phyloP scores from a whole-genome alignment of 2,888 invertebrate genomes.

The Rapana venosa region DNA sequence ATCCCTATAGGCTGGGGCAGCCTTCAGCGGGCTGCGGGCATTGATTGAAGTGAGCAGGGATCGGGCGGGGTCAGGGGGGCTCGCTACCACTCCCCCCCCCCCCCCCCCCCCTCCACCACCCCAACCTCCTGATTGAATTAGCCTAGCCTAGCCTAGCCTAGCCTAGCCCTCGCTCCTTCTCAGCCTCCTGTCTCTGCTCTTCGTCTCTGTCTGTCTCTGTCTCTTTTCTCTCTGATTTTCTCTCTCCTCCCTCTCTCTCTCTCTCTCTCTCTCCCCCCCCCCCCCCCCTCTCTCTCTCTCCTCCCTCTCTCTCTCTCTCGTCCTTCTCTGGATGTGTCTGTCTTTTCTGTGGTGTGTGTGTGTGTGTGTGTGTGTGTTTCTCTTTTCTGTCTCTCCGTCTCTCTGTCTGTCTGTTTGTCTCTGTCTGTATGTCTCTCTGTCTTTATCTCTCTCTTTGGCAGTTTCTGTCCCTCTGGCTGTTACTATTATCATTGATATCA shows the following conservation, averaged over 20 bases:
- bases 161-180: neutral
- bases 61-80: slow-evolving; percentile 39
- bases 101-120: neutral
- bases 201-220: neutral
- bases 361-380: neutral
- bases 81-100: neutral
- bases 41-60: slow-evolving; percentile 41
- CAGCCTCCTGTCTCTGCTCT: neutral
- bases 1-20: too few relatives aligned
- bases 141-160: neutral
- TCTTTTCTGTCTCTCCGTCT: neutral
- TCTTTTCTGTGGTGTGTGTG: neutral
- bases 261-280: too few relatives aligned
- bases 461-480: too few relatives aligned
- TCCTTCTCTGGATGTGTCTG: too few relatives aligned
- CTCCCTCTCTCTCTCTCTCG: too few relatives aligned
- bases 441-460: neutral
- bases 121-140: slow-evolving; percentile 45
- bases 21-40: slow-evolving; percentile 30
- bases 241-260: too few relatives aligned
- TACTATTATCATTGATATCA: too few relatives aligned
- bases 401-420: neutral
- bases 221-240: neutral
- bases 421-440: neutral
- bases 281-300: too few relatives aligned